A percentile compares a stretch with the other conserved stretches of the same genome.
These are phyloP conservation scores for Champsocephalus esox DNA, from an alignment of 2,797 vertebrate species.

Conservation along the genomic window DNA sequence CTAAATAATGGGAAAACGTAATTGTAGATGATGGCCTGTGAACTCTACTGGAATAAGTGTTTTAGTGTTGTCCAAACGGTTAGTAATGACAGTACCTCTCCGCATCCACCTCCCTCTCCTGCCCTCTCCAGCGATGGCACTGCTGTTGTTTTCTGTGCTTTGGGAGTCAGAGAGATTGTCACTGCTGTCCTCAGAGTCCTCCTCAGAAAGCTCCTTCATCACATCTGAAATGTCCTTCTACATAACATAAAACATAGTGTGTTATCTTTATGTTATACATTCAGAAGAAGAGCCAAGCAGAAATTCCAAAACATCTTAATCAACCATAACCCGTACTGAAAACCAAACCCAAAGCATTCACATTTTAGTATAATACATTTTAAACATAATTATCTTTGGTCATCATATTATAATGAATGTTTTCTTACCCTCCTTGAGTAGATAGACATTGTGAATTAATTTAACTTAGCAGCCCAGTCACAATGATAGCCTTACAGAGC, in stretches of 20 bases:
- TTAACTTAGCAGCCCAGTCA: not conserved
- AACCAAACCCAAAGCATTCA: not conserved
- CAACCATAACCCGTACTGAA: too few species aligned
- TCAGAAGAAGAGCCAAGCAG: not conserved
- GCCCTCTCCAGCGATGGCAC: slow-evolving; percentile 84
- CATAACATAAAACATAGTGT: slow-evolving; percentile 23
- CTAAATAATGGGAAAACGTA: not conserved
- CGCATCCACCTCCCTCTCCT: slow-evolving; percentile 92
- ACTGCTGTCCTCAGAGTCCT: slow-evolving; percentile 94
- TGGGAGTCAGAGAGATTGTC: slow-evolving; percentile 91
- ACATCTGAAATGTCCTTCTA: slow-evolving; percentile 93
- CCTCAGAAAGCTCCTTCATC: slow-evolving; percentile 92
- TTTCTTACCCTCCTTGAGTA: not conserved
- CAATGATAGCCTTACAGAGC: not conserved
- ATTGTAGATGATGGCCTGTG: not conserved
- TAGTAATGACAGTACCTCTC: slow-evolving; percentile 86
- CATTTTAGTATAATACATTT: not conserved
- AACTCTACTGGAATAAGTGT: not conserved
- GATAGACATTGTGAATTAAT: not conserved
- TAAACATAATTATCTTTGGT: not conserved
- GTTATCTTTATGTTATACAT: slow-evolving; percentile 5
- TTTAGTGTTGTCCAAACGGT: not conserved
- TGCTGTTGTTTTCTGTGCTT: slow-evolving; percentile 89
- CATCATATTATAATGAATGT: not conserved
- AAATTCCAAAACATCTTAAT: not conserved